Evolutionary conservation across 37 sponge, comb jelly and placozoan genomes (phyloP), one percentile per base, ranked within the genome.

Genomic region (Aplysina aerophoba): DNA sequence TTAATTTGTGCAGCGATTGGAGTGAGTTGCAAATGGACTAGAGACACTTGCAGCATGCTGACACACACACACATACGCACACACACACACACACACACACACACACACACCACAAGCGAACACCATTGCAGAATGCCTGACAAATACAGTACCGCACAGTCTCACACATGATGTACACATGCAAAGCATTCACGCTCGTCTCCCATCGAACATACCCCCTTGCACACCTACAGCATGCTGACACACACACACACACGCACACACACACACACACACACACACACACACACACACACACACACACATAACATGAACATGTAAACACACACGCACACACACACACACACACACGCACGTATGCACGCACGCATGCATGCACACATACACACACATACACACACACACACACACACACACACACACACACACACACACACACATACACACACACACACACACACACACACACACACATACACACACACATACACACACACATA

Each of bases 311-410:
- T 30, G 6, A 27, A 31, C 33, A 17, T 30, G 17, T 81, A 31
- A 35, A 74, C 77, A 74, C 77, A 74, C 61, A 81, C 82, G 57
- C 82, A 81, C 82, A 81, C 61, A 81, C 82, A 59, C 82, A 81
- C 82, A 81, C 82, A 59, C 82, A 81, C 61, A 81, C 82, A 59
- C 61, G 57, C 82, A 81, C 61, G 31, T 59, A 81, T 34, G 57
- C 82, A 81, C 61, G 57, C 85, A 84, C 73, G 74, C 85, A 68
- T 44, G 74, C 85, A 84, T 55, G 33, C 85, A 84, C 85, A 84
- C 85, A 84, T 55, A 84, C 85, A 81, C 82, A 81, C 66, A 65
- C 66, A 24, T 65, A 30, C 66, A 65, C 66, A 8, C 66, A 24
- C 22, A 30, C n/a, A n/a, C n/a, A n/a, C n/a, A n/a, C n/a, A n/a